Evolutionary conservation across 2,888 invertebrate genomes (phyloP), one percentile per base, ranked within the genome.

Genomic region (Rosalia funebris): DNA sequence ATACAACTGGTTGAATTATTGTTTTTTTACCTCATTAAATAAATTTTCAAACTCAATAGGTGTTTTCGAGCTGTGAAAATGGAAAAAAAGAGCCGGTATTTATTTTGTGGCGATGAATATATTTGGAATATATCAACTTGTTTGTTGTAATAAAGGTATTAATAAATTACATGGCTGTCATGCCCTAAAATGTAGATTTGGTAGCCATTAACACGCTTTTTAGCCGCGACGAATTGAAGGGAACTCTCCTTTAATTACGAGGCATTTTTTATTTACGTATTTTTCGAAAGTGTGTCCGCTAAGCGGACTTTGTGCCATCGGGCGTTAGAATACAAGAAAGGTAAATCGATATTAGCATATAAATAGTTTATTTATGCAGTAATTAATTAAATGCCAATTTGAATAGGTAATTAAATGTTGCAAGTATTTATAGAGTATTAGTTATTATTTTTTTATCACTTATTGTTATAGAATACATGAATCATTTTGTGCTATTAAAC

Each of bases 1-100:
- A 79, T 79, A 77, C 77, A 59, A 71, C 74, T 71, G 74, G 77
- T 76, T 79, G 78, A 79, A 78, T 76, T 79, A 79, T 79, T 76
- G 77, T 79, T 79, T 79, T 79, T 80, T 79, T 77, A 77, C 76
- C 79, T 80, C 79, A 80, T 80, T 80, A 80, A 79, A 80, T 79
- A 79, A 78, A 79, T 80, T 79, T 79, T 79, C 77, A 72, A 75
- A 73, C 76, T 76, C 78, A 71, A 79, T 78, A 79, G 79, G 79
- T 79, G 79, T 79, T 78, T 77, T 70, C 73, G 69, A 67, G 69
- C 68, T 73, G 63, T 74, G 71, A 72, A 76, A 76, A 77, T 76
- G 69, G 70, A 71, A 71, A 71, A 75, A 77, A 77, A 76, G 72
- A 66, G 66, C 66, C 61, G 68, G 75, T 75, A 76, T 77, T 76